Evolutionary conservation across 2,797 vertebrate species (phyloP).

Genomic region (Sylvia borin): DNA sequence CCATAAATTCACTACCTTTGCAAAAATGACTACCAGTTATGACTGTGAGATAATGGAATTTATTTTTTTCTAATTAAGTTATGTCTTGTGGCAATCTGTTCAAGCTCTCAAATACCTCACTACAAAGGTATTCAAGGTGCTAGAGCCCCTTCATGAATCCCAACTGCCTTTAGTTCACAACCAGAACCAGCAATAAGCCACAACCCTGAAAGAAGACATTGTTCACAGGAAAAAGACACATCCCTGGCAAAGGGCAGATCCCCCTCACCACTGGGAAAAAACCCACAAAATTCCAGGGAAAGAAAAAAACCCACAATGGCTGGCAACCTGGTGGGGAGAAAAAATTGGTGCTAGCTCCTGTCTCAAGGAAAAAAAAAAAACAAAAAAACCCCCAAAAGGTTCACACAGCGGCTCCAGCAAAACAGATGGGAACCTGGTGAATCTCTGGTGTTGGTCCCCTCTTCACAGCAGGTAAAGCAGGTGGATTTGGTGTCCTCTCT

Average conservation of each 20-base stretch:
- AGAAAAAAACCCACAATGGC: no score
- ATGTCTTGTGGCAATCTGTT: neutral
- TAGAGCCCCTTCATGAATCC: neutral
- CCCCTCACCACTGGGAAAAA: neutral
- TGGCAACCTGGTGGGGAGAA: neutral
- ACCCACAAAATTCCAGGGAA: neutral
- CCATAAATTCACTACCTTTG: neutral
- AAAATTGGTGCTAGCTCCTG: accelerated
- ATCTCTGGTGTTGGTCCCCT: neutral
- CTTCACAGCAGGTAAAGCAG: neutral
- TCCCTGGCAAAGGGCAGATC: neutral
- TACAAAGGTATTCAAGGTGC: neutral
- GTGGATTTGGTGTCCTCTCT: neutral
- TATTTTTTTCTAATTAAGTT: neutral
- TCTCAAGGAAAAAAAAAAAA: neutral
- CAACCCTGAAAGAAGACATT: neutral
- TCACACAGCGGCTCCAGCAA: neutral
- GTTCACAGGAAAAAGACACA: neutral
- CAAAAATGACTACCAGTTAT: neutral
- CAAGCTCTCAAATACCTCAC: neutral
- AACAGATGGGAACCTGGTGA: neutral
- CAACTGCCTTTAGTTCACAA: neutral
- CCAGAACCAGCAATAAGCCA: neutral
- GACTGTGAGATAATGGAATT: neutral
- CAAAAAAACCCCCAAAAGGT: neutral